Percentiles rank a stretch among this genome's conserved stretches.
Evolutionary conservation across 1,140 invertebrate genomes (phyloP).

Genomic region (Bombus waltoni): DNA sequence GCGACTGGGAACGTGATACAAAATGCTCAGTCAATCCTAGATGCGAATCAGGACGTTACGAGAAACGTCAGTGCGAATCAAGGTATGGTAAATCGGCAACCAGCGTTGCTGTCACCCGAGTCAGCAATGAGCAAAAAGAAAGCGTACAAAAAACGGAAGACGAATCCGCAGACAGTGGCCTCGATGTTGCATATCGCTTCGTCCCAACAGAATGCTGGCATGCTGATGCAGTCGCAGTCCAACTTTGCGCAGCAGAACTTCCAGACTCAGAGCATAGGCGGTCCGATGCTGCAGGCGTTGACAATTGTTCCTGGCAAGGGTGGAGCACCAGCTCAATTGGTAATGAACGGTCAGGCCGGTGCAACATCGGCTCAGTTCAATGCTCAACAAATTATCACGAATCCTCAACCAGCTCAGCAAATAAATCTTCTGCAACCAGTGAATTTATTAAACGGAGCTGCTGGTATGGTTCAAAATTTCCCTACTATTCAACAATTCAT

Average conservation of each 20-base stretch:
- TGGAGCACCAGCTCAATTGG: slow-evolving; percentile 87
- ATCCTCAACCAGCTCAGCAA: slow-evolving; percentile 88
- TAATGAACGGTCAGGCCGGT: slow-evolving; percentile 87
- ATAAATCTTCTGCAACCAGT: slow-evolving; percentile 92
- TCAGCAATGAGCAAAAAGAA: slow-evolving; percentile 85
- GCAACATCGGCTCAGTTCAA: slow-evolving; percentile 85
- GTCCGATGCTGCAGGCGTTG: slow-evolving; percentile 88
- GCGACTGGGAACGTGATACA: slow-evolving; percentile 87
- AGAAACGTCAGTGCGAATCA: slow-evolving; percentile 80
- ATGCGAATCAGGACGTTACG: slow-evolving; percentile 82
- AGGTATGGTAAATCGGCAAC: slow-evolving; percentile 83
- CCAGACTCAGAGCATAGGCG: slow-evolving; percentile 79
- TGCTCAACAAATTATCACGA: slow-evolving; percentile 87
- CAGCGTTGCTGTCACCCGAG: slow-evolving; percentile 87
- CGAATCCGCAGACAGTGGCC: slow-evolving; percentile 87
- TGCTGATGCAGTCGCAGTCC: slow-evolving; percentile 80
- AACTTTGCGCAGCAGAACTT: slow-evolving; percentile 82
- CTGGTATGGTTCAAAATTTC: slow-evolving; percentile 89
- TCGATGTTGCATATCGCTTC: slow-evolving; percentile 89
- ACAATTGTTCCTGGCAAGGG: slow-evolving; percentile 90
- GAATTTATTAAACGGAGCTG: slow-evolving; percentile 88
- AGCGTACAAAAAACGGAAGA: slow-evolving; percentile 89
- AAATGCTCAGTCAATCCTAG: slow-evolving; percentile 83
- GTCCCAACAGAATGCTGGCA: slow-evolving; percentile 84
- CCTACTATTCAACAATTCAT: slow-evolving; percentile 92